Percentiles rank a stretch among this genome's conserved stretches.
Evolutionary conservation across 2,113 vertebrate genomes (phyloP).

Genomic region (Pipa parva): DNA sequence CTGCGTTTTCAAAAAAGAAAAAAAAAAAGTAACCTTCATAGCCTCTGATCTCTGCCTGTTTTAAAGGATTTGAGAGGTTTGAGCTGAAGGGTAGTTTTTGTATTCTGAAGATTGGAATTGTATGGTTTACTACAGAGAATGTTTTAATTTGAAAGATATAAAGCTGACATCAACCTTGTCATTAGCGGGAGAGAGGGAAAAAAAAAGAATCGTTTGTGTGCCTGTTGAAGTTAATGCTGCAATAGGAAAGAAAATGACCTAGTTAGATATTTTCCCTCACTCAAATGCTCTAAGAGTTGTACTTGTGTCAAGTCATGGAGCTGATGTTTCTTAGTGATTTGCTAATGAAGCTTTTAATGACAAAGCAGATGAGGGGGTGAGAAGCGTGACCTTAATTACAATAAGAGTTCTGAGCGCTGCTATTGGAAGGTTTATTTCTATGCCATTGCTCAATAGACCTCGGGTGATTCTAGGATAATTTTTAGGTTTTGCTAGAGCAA

Average conservation of each 20-base stretch:
- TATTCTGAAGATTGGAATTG: slow-evolving; percentile 11
- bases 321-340: slow-evolving; percentile 41
- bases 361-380: slow-evolving; percentile 12
- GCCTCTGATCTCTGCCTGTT: no score
- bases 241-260: slow-evolving; percentile 52
- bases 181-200: slow-evolving; percentile 10
- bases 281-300: slow-evolving; percentile 6
- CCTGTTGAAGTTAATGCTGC: slow-evolving; percentile 46
- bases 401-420: background rate
- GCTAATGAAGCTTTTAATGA: slow-evolving; percentile 44
- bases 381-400: slow-evolving; percentile 35
- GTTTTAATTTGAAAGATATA: slow-evolving; percentile 52
- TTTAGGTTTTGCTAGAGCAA: background rate
- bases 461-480: slow-evolving; percentile 15
- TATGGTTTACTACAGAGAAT: slow-evolving; percentile 13
- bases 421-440: slow-evolving; percentile 6
- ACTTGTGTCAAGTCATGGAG: slow-evolving; percentile 32
- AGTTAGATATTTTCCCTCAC: slow-evolving; percentile 50
- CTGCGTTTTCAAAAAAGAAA: no score
- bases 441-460: background rate
- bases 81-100: background rate
- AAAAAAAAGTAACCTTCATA: no score
- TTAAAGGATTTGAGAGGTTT: background rate
- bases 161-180: slow-evolving; percentile 53
- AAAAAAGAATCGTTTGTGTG: slow-evolving; percentile 51